Evolutionary conservation across 2,888 invertebrate species (phyloP).

Genomic region (Suillia variegata): DNA sequence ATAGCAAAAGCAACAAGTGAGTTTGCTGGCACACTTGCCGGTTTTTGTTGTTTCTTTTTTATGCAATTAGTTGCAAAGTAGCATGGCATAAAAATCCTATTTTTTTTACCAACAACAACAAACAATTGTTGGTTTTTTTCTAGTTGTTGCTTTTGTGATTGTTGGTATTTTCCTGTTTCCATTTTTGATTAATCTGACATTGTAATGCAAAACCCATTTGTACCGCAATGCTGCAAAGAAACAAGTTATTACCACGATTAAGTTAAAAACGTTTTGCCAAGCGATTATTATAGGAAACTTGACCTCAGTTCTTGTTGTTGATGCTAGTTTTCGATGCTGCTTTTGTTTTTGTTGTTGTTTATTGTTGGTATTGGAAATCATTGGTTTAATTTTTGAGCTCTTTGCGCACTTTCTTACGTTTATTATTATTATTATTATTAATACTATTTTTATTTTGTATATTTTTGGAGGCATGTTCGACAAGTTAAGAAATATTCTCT

Average conservation of each 20-base stretch:
- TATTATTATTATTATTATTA: too few species aligned
- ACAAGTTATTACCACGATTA: conserved; percentile 42
- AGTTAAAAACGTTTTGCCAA: too few species aligned
- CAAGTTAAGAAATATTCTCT: not conserved
- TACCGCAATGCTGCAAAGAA: conserved; percentile 31
- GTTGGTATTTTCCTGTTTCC: conserved; percentile 33
- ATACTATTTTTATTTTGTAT: too few species aligned
- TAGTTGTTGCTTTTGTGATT: conserved; percentile 25
- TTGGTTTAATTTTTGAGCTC: not conserved
- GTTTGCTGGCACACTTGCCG: not conserved
- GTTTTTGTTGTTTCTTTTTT: too few species aligned
- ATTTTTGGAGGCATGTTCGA: not conserved
- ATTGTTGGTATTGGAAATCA: not conserved
- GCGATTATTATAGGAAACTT: not conserved
- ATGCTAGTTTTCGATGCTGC: not conserved
- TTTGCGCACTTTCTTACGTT: not conserved
- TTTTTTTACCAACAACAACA: conserved; percentile 17
- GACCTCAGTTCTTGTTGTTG: not conserved
- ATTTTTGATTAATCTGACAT: conserved; percentile 53
- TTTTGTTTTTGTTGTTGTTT: not conserved
- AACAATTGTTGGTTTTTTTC: conserved; percentile 52
- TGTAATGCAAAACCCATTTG: conserved; percentile 52
- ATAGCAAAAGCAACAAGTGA: too few species aligned
- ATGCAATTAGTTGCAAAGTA: not conserved
- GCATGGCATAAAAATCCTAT: not conserved